These are phyloP conservation scores for Macroramphosus scolopax DNA, from an alignment of 2,797 vertebrate species.

Conservation along the genomic window DNA sequence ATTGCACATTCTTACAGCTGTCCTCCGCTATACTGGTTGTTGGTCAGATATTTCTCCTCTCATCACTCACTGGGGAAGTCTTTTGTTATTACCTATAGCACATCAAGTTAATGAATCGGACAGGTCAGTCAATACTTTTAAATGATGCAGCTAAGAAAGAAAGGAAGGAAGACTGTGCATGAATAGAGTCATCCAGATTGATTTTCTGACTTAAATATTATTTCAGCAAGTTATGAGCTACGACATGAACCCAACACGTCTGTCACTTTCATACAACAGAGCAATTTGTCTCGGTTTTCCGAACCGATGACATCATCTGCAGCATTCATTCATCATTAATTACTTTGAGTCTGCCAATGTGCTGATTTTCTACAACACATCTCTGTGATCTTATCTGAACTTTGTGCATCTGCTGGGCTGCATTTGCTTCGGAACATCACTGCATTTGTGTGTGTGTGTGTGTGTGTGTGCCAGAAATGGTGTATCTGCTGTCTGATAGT, in stretches of 20 bases:
- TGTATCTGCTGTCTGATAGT: conserved; percentile 44
- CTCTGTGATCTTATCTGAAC: neutral
- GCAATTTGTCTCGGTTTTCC: neutral
- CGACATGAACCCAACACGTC: no score
- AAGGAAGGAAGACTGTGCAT: no score
- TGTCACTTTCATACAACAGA: neutral
- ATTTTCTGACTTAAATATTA: conserved; percentile 1
- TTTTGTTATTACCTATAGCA: no score
- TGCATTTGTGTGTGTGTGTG: neutral
- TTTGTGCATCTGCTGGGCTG: conserved; percentile 13
- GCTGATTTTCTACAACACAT: no score
- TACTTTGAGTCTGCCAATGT: neutral
- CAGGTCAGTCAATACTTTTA: conserved; percentile 19
- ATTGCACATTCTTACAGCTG: no score
- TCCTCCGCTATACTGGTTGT: no score
- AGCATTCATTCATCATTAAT: neutral
- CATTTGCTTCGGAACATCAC: conserved; percentile 2
- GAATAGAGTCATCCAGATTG: conserved; percentile 6
- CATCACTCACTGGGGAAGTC: no score
- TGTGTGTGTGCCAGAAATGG: conserved; percentile 5
- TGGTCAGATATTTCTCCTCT: no score
- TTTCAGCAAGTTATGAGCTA: conserved; percentile 8
- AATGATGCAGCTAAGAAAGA: conserved; percentile 4
- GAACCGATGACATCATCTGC: neutral
- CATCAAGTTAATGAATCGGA: conserved; percentile 6